These are phyloP conservation scores for Oryzias curvinotus DNA, from an alignment of 2,113 vertebrate species.

Conservation along the genomic window DNA sequence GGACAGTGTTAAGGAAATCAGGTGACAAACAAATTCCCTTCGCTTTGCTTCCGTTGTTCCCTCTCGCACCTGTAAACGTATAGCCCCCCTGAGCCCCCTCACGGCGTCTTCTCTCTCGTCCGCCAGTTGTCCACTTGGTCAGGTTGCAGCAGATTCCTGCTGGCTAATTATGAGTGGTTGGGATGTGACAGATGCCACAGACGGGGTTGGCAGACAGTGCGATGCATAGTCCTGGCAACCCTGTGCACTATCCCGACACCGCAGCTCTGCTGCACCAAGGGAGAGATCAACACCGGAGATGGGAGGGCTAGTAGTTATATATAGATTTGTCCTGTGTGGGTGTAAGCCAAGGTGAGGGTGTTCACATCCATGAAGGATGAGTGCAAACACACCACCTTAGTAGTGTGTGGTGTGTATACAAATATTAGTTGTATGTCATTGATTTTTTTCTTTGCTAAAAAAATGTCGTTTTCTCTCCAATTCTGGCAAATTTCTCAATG, in stretches of 20 bases:
- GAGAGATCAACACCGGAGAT: slow-evolving; percentile 38
- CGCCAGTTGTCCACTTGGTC: neutral
- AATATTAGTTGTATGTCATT: too few relatives aligned
- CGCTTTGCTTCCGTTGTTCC: slow-evolving; percentile 10
- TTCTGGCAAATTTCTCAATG: too few relatives aligned
- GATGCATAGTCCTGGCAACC: slow-evolving; percentile 28
- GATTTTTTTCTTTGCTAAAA: too few relatives aligned
- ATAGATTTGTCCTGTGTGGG: slow-evolving; percentile 49
- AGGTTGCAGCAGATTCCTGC: slow-evolving; percentile 16
- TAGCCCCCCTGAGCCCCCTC: neutral
- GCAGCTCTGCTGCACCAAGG: slow-evolving; percentile 16
- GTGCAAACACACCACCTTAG: slow-evolving; percentile 11
- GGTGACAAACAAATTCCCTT: neutral
- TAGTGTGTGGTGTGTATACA: too few relatives aligned
- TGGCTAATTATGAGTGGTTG: slow-evolving; percentile 51
- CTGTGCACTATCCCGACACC: neutral
- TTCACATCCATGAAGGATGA: slow-evolving; percentile 47
- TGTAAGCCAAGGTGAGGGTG: slow-evolving; percentile 23
- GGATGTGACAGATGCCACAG: slow-evolving; percentile 52
- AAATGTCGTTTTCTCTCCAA: too few relatives aligned
- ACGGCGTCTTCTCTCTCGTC: neutral
- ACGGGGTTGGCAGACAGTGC: slow-evolving; percentile 30
- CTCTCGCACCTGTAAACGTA: neutral
- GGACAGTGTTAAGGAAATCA: slow-evolving; percentile 34
- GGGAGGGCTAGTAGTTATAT: slow-evolving; percentile 54